Base-by-base conservation (phyloP, 1,140 invertebrate genomes). In the Ganaspis sp. region DNA sequence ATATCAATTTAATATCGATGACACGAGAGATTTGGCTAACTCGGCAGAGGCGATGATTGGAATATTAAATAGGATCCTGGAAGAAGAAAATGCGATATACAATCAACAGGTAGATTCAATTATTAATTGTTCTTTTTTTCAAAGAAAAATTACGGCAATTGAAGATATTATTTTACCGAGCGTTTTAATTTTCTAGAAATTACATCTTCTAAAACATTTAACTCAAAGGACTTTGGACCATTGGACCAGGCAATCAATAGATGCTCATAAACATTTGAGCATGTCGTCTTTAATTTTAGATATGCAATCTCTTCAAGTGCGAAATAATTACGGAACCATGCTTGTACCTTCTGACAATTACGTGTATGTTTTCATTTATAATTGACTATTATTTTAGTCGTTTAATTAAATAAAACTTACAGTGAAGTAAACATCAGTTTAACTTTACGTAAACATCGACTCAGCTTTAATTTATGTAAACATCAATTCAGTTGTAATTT, bases 41-140 rank as follows among this genome's bases (percentile, higher is more conserved):
- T 89, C 91, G 0, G 88, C 89, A 4, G 90, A 92, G 49, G 80
- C 87, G 19, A 86, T 93, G 40, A 91, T 91, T 74, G 88, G 88
- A n/a, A 91, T 93, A 72, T 83, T 93, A 26, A 91, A 92, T 84
- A 85, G 84, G 37, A 89, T 94, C 70, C 78, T 93, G 1, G 87
- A 86, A 70, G 86, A 91, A 45, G 85, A 88, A 26, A 77, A 89
- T 72, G 92, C 93, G 1, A 91, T 93, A 17, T 88, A 92, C 29
- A 92, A 89, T 83, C 89, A 92, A 77, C 88, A 92, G 88, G 93
- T 93, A 89, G 77, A n/a, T 49, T 49, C n/a, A 49, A 49, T 49
- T 17, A 72, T 26, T 64, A 45, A 15, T 49, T 49, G n/a, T 17
- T 17, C 17, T 49, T 49, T 49, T 5, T n/a, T 49, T 49, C n/a